These are phyloP conservation scores for Entelurus aequoreus DNA, from an alignment of 2,113 vertebrate genomes.

Conservation along the genomic window DNA sequence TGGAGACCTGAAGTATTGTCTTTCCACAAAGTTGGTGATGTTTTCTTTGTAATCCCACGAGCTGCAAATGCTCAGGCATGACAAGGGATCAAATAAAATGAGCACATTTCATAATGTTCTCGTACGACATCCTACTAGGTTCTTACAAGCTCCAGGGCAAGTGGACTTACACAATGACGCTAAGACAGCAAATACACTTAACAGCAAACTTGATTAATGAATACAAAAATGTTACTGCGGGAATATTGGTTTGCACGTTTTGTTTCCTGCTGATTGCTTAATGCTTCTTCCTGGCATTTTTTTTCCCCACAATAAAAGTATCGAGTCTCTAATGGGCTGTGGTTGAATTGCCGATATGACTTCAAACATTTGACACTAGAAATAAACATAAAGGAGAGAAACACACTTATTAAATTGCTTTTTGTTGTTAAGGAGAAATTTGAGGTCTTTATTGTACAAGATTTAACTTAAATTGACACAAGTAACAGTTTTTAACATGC, in stretches of 20 bases:
- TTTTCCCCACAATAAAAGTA: constrained; percentile 15
- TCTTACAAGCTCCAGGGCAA: not conserved
- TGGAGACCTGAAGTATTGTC: too few relatives aligned
- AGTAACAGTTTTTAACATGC: not conserved
- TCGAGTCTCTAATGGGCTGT: not conserved
- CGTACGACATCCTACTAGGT: not conserved
- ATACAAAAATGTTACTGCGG: constrained; percentile 3
- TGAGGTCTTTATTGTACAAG: not conserved
- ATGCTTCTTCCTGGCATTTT: not conserved
- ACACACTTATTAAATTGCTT: not conserved
- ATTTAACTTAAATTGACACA: not conserved
- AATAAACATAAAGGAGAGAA: not conserved
- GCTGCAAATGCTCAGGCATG: too few relatives aligned
- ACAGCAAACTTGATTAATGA: not conserved
- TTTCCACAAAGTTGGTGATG: too few relatives aligned
- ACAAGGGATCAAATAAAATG: too few relatives aligned
- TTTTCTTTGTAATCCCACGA: too few relatives aligned
- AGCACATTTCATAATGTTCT: not conserved
- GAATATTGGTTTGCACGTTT: not conserved
- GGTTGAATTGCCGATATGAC: not conserved
- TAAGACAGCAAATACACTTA: too few relatives aligned
- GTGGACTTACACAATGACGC: too few relatives aligned
- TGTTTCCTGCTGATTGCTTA: not conserved
- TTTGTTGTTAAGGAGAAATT: too few relatives aligned
- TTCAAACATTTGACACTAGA: not conserved